phyloP scores from a whole-genome alignment of 2,888 invertebrate species.

The Baronia brevicornis region DNA sequence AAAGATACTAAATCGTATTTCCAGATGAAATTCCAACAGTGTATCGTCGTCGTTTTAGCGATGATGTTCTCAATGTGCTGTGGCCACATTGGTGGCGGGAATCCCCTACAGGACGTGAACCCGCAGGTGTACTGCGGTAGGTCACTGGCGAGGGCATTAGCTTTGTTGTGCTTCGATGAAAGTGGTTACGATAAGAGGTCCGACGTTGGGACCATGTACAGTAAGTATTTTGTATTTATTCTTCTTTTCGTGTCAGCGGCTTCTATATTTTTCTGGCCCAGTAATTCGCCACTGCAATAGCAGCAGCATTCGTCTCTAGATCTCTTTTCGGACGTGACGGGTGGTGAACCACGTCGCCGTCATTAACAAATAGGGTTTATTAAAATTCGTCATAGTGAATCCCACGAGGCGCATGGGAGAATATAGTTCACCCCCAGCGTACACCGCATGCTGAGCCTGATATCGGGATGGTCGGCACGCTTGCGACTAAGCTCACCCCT shows the following conservation, averaged over 20 bases:
- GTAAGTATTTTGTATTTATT: constrained; percentile 27
- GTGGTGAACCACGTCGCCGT: too few relatives aligned
- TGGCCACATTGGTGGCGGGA: constrained; percentile 32
- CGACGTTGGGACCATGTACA: constrained; percentile 33
- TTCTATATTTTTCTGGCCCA: too few relatives aligned
- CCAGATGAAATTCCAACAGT: constrained; percentile 34
- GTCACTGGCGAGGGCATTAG: constrained; percentile 35
- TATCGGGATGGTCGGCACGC: too few relatives aligned
- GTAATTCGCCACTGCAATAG: too few relatives aligned
- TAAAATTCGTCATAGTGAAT: too few relatives aligned
- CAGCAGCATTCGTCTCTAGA: too few relatives aligned
- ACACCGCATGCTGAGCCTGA: too few relatives aligned
- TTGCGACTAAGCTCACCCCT: too few relatives aligned
- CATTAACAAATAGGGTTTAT: too few relatives aligned
- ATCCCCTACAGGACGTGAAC: constrained; percentile 24
- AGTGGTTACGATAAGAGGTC: constrained; percentile 29
- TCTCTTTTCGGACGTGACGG: too few relatives aligned
- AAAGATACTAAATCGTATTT: constrained; percentile 3
- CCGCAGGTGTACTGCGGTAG: constrained; percentile 46
- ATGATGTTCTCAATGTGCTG: constrained; percentile 25
- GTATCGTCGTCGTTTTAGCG: constrained; percentile 21
- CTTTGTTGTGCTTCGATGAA: constrained; percentile 34
- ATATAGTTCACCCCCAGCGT: too few relatives aligned
- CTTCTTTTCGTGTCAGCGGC: constrained; percentile 4
- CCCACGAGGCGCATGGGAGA: too few relatives aligned